Evolutionary conservation across 2,113 vertebrate species (phyloP).

Genomic region (Neolamprologus fasciatus): DNA sequence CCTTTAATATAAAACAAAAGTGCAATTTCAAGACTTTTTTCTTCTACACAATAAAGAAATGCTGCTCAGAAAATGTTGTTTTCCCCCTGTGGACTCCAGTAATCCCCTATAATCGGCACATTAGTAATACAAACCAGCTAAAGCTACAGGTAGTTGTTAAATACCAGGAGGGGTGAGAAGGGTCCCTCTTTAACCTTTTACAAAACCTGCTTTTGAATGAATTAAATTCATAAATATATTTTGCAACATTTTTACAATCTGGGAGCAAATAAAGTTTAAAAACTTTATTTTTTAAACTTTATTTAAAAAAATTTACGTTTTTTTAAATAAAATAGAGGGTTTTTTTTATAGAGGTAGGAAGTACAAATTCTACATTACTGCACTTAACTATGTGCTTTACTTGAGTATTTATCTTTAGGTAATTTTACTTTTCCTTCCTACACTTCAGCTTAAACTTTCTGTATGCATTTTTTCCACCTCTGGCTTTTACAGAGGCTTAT

Average conservation of each 20-base stretch:
- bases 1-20: not conserved
- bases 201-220: not conserved
- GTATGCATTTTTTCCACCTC: not conserved
- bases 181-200: not conserved
- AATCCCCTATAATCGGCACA: not conserved
- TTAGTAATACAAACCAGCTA: not conserved
- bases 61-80: not conserved
- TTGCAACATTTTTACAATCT: not conserved
- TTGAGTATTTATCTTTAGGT: not conserved
- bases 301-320: not conserved
- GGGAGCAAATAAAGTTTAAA: not conserved
- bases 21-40: not conserved
- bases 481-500: not conserved
- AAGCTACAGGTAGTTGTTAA: not conserved
- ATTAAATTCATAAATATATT: not conserved
- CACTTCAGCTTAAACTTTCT: not conserved
- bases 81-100: fast-evolving
- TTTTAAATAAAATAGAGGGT: not conserved
- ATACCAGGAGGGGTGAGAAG: not conserved
- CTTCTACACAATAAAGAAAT: not conserved
- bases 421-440: not conserved
- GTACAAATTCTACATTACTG: not conserved
- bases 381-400: not conserved
- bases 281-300: not conserved
- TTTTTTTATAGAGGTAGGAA: not conserved